Base-by-base conservation (phyloP, 2,888 invertebrate species). In the Fragum sueziense region DNA sequence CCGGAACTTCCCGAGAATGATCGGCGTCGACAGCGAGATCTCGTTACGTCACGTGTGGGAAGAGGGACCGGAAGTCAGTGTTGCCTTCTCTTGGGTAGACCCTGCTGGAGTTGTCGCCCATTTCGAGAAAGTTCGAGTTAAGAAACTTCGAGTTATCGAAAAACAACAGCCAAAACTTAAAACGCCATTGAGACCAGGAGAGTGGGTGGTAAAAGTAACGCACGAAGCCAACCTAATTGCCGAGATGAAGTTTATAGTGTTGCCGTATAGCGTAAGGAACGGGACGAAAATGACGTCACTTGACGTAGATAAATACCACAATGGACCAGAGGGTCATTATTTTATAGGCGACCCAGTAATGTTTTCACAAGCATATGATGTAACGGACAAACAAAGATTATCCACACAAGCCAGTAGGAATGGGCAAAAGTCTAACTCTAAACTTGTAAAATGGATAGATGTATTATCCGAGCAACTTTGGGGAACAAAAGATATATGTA, bases 21-120 rank as follows among this genome's bases (percentile, higher is more conserved):
- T 93, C 25, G 92, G 92, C 4, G 91, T 92, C 4, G 86, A 88
- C 37, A 90, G 90, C 79, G 90, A 91, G 9, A 47, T 91, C 20
- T 85, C 76, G 0, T 68, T 92, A 59, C 83, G 86, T 20, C 90
- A 92, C 74, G 84, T 82, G 6, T 92, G 91, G 91, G 85, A 86
- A 29, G 85, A 83, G 31, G 91, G 91, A 29, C 41, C 72, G 7
- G 86, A 85, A 17, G 72, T 95, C 87, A 96, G 97, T 90, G 93
- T 97, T 20, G 96, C 97, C 4, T 94, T 97, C 72, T 94, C 97
- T 27, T 97, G 97, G 97, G 94, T 97, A 52, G 97, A 98, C 94
- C 97, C 98, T 0, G 93, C 95, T 37, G 96, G 97, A 0, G 94
- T 94, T 29, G 93, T 97, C 47, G 96, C 96, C 47, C 97, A 97